phyloP scores from a whole-genome alignment of 1,140 invertebrate species.

The Bombus vancouverensis region DNA sequence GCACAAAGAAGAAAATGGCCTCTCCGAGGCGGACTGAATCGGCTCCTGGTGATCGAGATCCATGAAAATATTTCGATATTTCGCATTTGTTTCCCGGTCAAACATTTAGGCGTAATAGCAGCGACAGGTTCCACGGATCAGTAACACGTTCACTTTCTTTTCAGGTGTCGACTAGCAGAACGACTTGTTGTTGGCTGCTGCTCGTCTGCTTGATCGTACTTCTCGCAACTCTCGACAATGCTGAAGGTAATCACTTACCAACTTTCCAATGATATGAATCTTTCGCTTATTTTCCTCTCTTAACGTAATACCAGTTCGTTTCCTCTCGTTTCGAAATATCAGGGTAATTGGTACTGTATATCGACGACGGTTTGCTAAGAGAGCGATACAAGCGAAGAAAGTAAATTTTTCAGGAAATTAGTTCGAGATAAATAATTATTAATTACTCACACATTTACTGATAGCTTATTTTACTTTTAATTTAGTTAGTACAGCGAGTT shows the following conservation, averaged over 20 bases:
- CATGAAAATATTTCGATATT: background rate
- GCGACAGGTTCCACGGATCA: slow-evolving; percentile 1
- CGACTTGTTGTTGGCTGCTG: slow-evolving; percentile 70
- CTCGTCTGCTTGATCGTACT: slow-evolving; percentile 75
- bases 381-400: no score
- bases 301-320: no score
- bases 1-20: background rate
- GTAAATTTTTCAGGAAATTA: no score
- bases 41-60: background rate
- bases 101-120: background rate
- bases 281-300: background rate
- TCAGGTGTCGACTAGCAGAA: slow-evolving; percentile 73
- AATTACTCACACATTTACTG: background rate
- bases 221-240: slow-evolving; percentile 71
- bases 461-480: background rate
- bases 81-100: background rate
- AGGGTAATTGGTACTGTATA: no score
- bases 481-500: no score
- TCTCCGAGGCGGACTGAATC: background rate
- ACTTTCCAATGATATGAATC: background rate
- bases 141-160: slow-evolving; percentile 57
- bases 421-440: no score
- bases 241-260: slow-evolving; percentile 72
- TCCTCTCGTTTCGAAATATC: no score
- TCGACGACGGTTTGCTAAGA: no score